Evolutionary conservation across 2,113 vertebrate species (phyloP).

Genomic region (Nannobrachium achirus): DNA sequence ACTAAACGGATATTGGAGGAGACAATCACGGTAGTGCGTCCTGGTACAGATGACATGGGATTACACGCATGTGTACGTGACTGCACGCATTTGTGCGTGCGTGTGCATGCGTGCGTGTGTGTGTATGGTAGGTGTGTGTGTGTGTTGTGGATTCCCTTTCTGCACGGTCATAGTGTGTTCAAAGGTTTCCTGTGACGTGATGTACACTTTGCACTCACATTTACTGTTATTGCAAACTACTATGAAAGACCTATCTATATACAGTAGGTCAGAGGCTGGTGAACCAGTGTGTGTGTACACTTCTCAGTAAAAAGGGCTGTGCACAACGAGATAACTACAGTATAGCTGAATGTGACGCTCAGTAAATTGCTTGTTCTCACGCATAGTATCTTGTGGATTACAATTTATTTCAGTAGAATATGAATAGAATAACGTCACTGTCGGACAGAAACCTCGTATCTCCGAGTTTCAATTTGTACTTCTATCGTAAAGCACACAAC

Average conservation of each 20-base stretch:
- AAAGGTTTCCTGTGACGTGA: slow-evolving; percentile 23
- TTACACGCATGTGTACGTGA: slow-evolving; percentile 6
- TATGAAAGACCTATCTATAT: not conserved
- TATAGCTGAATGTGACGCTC: too few relatives aligned
- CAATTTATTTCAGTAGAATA: too few relatives aligned
- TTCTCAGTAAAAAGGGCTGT: too few relatives aligned
- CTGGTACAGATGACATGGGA: not conserved
- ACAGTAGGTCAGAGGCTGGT: too few relatives aligned
- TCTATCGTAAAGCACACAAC: too few relatives aligned
- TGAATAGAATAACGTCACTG: too few relatives aligned
- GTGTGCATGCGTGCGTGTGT: slow-evolving; percentile 11
- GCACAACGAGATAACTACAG: too few relatives aligned
- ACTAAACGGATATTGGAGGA: slow-evolving; percentile 34
- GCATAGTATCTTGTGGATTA: too few relatives aligned
- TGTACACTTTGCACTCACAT: not conserved
- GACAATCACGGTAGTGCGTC: not conserved
- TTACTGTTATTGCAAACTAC: not conserved
- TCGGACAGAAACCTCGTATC: too few relatives aligned
- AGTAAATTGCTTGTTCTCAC: too few relatives aligned
- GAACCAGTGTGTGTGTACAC: too few relatives aligned
- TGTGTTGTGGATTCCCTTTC: slow-evolving; percentile 13
- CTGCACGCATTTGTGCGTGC: not conserved
- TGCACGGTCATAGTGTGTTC: slow-evolving; percentile 1
- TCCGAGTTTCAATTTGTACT: too few relatives aligned
- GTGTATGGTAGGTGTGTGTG: not conserved